Base-by-base conservation (phyloP, 1,140 invertebrate species). In the Reticulitermes speratus region DNA sequence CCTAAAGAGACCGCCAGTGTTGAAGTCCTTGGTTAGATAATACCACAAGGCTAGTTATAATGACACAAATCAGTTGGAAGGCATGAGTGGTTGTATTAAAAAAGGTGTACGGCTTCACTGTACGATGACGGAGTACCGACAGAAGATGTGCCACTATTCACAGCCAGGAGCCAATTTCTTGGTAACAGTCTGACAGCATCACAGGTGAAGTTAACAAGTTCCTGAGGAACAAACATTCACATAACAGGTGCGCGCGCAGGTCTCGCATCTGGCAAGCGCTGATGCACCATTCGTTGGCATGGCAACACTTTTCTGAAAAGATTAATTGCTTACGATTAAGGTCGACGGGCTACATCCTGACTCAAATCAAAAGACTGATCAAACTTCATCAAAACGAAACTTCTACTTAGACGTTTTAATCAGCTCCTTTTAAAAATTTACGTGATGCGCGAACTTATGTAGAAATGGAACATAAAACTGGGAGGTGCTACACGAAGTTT, bases 241-340 rank as follows among this genome's bases (percentile, higher is more conserved):
- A 30, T 25, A 75, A 75, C 65, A 75, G 65, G 65, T 75, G 65
- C 65, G 65, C n/a, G 65, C 25, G 65, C 25, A 75, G 25, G 25
- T 75, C 65, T 75, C 65, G n/a, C 65, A 75, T 75, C 65, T 75
- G 65, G 65, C 65, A 75, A 75, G 65, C 65, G 65, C 8, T 30
- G 25, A 75, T 30, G 25, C 52, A 55, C 52, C 52, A 55, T 55
- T 55, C 65, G 65, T 75, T 25, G n/a, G n/a, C 65, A 30, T 11
- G 65, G n/a, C 65, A 75, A 75, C n/a, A 75, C 65, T 75, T 75
- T 75, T 75, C 65, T 30, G 65, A 25, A 75, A 75, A 8, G 65
- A 75, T 75, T 75, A 75, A 75, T 75, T 75, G 65, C 25, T 75
- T 30, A 25, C n/a, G 65, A 75, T 75, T 75, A 75, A 75, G n/a